Percentiles rank a stretch among this genome's conserved stretches.
phyloP scores from a whole-genome alignment of 2,888 invertebrate species.

The Drosophila buzzatii region DNA sequence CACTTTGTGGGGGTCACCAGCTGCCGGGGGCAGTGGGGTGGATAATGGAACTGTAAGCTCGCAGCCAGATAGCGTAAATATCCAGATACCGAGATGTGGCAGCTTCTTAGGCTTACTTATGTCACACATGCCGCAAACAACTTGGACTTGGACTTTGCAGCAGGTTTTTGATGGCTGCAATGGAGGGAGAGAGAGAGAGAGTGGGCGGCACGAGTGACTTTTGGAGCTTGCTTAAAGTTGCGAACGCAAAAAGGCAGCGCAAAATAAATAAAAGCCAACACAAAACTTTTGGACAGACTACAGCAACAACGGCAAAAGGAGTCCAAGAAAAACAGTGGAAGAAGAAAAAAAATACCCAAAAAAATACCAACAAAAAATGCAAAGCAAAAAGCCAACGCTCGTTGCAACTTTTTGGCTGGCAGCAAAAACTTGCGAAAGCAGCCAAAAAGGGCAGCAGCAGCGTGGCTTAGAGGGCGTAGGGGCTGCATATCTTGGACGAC shows the following conservation, averaged over 20 bases:
- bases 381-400: conserved; percentile 47
- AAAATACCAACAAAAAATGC: conserved; percentile 13
- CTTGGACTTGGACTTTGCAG: conserved; percentile 42
- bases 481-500: background rate
- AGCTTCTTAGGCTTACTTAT: conserved; percentile 74
- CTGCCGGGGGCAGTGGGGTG: background rate
- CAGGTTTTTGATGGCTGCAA: conserved; percentile 1
- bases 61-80: conserved; percentile 36
- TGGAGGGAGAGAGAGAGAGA: background rate
- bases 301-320: conserved; percentile 9
- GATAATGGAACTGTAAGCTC: conserved; percentile 43
- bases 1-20: background rate
- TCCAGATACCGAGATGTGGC: conserved; percentile 36
- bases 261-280: conserved; percentile 72
- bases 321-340: conserved; percentile 14
- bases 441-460: conserved; percentile 19
- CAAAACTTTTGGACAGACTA: conserved; percentile 51
- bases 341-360: conserved; percentile 3
- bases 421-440: conserved; percentile 45
- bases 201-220: conserved; percentile 33
- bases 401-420: conserved; percentile 69
- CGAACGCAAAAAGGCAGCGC: conserved; percentile 19
- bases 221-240: conserved; percentile 68
- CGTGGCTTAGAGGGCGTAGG: background rate
- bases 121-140: conserved; percentile 66